phyloP scores from a whole-genome alignment of 64 coral and sea anemone genomes.

The Montipora foliosa region DNA sequence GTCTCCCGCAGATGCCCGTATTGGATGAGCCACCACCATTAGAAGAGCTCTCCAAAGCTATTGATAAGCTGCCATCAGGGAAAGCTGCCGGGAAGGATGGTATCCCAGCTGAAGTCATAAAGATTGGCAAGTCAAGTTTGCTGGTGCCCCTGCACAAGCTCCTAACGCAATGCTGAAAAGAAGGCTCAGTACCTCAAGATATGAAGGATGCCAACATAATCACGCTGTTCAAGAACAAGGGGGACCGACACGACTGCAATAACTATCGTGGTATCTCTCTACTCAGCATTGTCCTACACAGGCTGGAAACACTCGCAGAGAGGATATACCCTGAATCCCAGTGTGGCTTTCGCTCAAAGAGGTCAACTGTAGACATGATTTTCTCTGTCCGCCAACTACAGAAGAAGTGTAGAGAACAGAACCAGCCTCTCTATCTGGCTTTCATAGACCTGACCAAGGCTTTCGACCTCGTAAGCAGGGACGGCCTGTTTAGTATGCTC shows the following conservation, averaged over 20 bases:
- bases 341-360: background rate
- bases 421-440: background rate
- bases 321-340: background rate
- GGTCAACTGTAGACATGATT: conserved; percentile 31
- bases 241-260: background rate
- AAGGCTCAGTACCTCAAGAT: too few relatives aligned
- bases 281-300: conserved; percentile 2
- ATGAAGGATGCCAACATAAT: too few relatives aligned
- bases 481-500: conserved; percentile 40
- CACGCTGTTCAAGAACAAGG: background rate
- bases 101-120: too few relatives aligned
- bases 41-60: too few relatives aligned
- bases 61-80: too few relatives aligned
- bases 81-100: too few relatives aligned
- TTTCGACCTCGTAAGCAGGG: conserved; percentile 12
- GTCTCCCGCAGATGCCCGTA: background rate
- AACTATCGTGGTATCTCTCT: conserved; percentile 19
- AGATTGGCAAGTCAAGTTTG: too few relatives aligned
- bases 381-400: conserved; percentile 1
- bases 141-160: too few relatives aligned
- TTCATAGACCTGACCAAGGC: conserved; percentile 22
- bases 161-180: too few relatives aligned
- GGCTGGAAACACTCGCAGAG: background rate
- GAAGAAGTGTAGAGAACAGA: conserved; percentile 29
- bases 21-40: background rate